These are phyloP conservation scores for Drosophila anceps DNA, from an alignment of 2,888 invertebrate species.

Conservation along the genomic window DNA sequence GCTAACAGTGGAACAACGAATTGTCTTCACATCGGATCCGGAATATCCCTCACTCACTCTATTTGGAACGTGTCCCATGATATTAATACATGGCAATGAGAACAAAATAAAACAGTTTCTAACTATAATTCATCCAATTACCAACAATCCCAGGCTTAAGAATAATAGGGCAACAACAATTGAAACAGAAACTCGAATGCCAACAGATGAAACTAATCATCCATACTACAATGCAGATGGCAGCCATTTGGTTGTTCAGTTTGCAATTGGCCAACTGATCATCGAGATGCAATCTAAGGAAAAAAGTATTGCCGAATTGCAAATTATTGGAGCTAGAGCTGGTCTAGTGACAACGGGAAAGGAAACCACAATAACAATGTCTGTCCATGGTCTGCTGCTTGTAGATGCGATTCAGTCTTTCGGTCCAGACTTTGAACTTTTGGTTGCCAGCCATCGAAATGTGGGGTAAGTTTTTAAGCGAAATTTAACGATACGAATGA, in stretches of 20 bases:
- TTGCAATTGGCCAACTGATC: conserved; percentile 94
- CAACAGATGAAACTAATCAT: conserved; percentile 42
- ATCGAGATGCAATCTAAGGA: conserved; percentile 94
- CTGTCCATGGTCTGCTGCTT: conserved; percentile 95
- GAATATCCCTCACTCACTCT: conserved; percentile 94
- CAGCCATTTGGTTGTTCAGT: conserved; percentile 91
- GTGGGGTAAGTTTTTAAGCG: conserved; percentile 88
- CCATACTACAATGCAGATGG: conserved; percentile 84
- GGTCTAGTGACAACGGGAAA: conserved; percentile 90
- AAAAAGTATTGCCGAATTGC: conserved; percentile 95
- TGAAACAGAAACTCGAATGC: conserved; percentile 30
- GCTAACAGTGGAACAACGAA: conserved; percentile 91
- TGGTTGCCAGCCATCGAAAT: conserved; percentile 97
- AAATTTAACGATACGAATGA: neutral
- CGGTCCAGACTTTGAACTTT: conserved; percentile 97
- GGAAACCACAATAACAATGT: conserved; percentile 92
- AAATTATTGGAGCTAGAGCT: conserved; percentile 94
- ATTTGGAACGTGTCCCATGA: conserved; percentile 93
- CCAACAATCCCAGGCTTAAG: conserved; percentile 46
- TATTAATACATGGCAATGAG: conserved; percentile 96
- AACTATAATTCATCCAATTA: conserved; percentile 85
- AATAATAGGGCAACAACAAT: conserved; percentile 29
- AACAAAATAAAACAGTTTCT: conserved; percentile 91
- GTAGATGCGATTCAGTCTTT: conserved; percentile 98
- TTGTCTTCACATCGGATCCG: conserved; percentile 93